phyloP scores from a whole-genome alignment of 1,140 invertebrate species.

The Dryas iulia region DNA sequence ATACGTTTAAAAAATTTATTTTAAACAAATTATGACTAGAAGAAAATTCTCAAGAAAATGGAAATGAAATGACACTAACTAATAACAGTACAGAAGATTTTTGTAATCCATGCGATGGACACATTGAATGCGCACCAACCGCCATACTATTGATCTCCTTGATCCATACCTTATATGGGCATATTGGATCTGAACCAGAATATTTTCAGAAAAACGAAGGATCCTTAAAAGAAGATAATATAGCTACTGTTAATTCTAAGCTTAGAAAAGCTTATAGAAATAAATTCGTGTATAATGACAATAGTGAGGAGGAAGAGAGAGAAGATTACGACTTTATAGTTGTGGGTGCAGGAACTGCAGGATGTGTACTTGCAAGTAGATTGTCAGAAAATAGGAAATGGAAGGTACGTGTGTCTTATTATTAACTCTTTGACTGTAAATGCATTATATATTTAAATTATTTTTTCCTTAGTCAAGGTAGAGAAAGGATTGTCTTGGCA shows the following conservation, averaged over 20 bases:
- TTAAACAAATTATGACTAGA: background rate
- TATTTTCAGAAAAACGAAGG: slow-evolving; percentile 55
- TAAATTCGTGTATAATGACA: slow-evolving; percentile 32
- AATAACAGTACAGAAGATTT: slow-evolving; percentile 64
- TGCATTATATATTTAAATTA: too few relatives aligned
- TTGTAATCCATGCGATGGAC: slow-evolving; percentile 71
- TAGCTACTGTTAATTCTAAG: slow-evolving; percentile 2
- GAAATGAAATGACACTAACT: slow-evolving; percentile 61
- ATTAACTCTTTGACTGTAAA: background rate
- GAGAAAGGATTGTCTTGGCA: too few relatives aligned
- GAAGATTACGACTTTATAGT: slow-evolving; percentile 64
- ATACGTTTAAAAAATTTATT: background rate
- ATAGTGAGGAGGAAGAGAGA: slow-evolving; percentile 16
- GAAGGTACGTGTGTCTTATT: slow-evolving; percentile 48
- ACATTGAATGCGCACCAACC: slow-evolving; percentile 69
- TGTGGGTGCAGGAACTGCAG: slow-evolving; percentile 64
- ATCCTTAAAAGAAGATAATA: slow-evolving; percentile 19
- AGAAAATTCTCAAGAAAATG: background rate
- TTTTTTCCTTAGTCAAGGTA: too few relatives aligned
- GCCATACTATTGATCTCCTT: slow-evolving; percentile 68
- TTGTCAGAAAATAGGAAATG: slow-evolving; percentile 68
- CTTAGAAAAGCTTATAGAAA: slow-evolving; percentile 23
- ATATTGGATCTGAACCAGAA: slow-evolving; percentile 58
- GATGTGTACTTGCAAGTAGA: slow-evolving; percentile 64
- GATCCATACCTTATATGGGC: slow-evolving; percentile 64